Evolutionary conservation across 2,888 invertebrate genomes (phyloP).

Genomic region (Euspilapteryx auroguttella): DNA sequence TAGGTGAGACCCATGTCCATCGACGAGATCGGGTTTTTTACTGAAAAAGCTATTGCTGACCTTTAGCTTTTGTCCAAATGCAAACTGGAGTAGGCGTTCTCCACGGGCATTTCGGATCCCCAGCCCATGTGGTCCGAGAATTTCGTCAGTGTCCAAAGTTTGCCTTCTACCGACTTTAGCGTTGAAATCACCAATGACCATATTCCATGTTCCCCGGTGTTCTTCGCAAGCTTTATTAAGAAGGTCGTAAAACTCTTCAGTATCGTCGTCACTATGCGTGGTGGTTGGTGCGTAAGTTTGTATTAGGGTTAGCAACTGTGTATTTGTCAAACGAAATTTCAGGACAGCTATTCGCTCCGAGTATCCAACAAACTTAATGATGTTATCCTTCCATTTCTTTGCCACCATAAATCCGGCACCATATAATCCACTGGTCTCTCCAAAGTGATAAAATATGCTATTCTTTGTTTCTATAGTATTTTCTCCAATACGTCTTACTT

Average conservation of each 20-base stretch:
- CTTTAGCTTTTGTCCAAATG: conserved; percentile 5
- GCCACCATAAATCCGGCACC: conserved; percentile 7
- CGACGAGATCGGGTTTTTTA: conserved; percentile 5
- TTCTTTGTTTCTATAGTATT: not conserved
- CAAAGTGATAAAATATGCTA: conserved; percentile 1
- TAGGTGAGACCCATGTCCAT: conserved; percentile 7
- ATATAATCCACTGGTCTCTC: conserved; percentile 2
- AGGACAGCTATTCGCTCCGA: conserved; percentile 5
- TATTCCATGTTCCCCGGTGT: not conserved
- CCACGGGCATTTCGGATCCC: conserved; percentile 1
- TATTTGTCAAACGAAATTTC: not conserved
- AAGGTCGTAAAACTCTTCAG: not conserved
- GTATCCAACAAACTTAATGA: conserved; percentile 5
- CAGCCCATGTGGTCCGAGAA: not conserved
- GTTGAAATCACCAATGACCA: conserved; percentile 1
- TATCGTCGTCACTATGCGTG: no score
- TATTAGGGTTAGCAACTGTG: not conserved
- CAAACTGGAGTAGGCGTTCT: conserved; percentile 5
- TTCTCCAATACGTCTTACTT: conserved; percentile 1
- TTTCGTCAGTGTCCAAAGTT: not conserved
- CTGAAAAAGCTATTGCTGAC: conserved; percentile 6
- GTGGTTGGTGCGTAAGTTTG: conserved; percentile 1
- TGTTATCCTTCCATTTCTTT: conserved; percentile 6
- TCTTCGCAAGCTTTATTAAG: conserved; percentile 1
- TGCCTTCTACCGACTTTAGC: not conserved